phyloP scores from a whole-genome alignment of 2,797 vertebrate genomes.

The Phalanger gymnotis region DNA sequence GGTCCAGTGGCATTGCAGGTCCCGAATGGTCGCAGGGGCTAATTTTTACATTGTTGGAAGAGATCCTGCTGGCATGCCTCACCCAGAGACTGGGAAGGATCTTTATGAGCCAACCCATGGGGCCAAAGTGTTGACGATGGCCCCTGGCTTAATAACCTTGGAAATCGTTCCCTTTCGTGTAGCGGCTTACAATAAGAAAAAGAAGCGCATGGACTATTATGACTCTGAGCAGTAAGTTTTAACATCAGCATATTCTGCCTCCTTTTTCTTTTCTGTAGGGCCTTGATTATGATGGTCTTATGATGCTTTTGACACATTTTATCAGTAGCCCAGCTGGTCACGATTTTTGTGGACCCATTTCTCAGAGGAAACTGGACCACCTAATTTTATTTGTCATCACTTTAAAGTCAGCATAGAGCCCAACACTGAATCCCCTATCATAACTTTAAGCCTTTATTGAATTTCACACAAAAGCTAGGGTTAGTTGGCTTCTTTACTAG shows the following conservation, averaged over 20 bases:
- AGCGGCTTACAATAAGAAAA: conserved; percentile 97
- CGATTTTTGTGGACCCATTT: neutral
- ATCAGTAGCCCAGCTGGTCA: neutral
- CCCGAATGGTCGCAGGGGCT: conserved; percentile 98
- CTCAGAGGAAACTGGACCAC: neutral
- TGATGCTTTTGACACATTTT: neutral
- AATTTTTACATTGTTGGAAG: conserved; percentile 99
- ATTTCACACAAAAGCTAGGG: neutral
- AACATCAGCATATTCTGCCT: neutral
- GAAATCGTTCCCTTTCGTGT: conserved; percentile 99
- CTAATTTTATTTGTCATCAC: neutral
- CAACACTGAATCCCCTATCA: neutral
- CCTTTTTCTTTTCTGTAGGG: no score
- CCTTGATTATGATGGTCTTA: neutral
- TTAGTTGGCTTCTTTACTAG: neutral
- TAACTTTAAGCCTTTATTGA: neutral
- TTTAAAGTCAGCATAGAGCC: conserved; percentile 20
- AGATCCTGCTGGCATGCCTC: conserved; percentile 98
- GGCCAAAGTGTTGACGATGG: conserved; percentile 99
- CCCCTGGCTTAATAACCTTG: conserved; percentile 95
- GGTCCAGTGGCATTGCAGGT: conserved; percentile 99
- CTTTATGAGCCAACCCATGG: conserved; percentile 97
- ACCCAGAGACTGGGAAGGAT: conserved; percentile 95
- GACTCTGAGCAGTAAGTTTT: conserved; percentile 93
- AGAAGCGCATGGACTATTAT: conserved; percentile 97